Evolutionary conservation across 2,888 invertebrate genomes (phyloP), one percentile per base, ranked within the genome.

Genomic region (Gisinianus flammeolus): DNA sequence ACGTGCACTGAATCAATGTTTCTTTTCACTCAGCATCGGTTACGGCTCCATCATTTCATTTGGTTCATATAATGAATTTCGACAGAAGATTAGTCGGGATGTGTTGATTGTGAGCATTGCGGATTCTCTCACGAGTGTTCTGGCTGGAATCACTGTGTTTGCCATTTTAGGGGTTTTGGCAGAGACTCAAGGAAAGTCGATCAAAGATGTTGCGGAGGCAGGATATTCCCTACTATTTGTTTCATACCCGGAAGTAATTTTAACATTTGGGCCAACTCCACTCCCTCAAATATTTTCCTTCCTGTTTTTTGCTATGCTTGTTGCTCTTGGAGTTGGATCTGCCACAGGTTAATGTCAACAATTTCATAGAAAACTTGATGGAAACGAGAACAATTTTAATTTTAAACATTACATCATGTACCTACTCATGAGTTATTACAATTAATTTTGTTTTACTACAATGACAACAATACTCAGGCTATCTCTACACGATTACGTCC

Each of bases 21-120:
- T 77, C 52, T 77, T 77, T 26, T 77, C 77, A 5, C 52, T 77
- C 16, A 66, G 35, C 26, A 52, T 77, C 19, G 77, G 77, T 19
- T 77, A 77, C 54, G 77, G 77, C 0, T 62, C 31, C 16, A 35
- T 77, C 26, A 71, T 77, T 33, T 22, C 31, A 2, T 77, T 70
- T 54, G 77, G 77, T 1, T 70, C 70, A 19, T 77, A 64, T 66
- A 77, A 77, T 22, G 35, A 24, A 16, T 77, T 77, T 30, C 58
- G 66, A 33, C 71, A 71, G n/a, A 35, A 44, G 1, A 28, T 77
- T 10, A 30, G 52, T 22, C 16, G 35, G 73, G 73, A 74, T 24
- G 73, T 58, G 3, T n/a, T 74, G 16, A 74, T 74, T 19, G 73
- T 74, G 24, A 31, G 35, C 5, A 22, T 3, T 5, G 33, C 33